Evolutionary conservation across 2,113 vertebrate species (phyloP).

Genomic region (Carollia perspicillata): DNA sequence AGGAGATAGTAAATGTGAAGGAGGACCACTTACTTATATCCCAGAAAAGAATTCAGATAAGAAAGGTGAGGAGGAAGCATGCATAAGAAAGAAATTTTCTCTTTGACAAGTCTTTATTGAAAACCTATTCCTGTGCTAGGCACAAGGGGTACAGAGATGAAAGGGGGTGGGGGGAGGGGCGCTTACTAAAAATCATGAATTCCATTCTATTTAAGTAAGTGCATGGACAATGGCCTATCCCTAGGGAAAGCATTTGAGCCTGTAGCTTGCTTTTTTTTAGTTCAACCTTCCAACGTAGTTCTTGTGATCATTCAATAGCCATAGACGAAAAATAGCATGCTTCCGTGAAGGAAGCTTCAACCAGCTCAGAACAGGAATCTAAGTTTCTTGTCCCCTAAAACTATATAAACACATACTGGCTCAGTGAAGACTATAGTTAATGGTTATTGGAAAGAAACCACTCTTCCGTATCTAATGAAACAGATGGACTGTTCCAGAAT

Average conservation of each 20-base stretch:
- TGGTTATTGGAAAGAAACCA: not conserved
- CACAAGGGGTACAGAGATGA: not conserved
- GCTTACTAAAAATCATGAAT: not conserved
- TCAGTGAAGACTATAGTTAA: not conserved
- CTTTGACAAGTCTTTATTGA: not conserved
- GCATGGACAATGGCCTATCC: not conserved
- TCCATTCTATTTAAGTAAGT: not conserved
- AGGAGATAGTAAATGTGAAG: not conserved
- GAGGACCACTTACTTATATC: not conserved
- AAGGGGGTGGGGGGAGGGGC: not conserved
- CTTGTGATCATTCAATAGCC: not conserved
- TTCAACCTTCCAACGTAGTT: not conserved
- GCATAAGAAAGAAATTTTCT: not conserved
- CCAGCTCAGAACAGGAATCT: not conserved
- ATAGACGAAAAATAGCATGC: not conserved
- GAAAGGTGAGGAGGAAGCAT: not conserved
- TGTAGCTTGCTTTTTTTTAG: conserved; percentile 1
- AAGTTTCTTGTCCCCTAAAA: not conserved
- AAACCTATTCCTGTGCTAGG: not conserved
- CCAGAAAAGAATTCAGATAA: not conserved
- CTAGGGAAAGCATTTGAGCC: not conserved
- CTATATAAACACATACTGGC: not conserved
- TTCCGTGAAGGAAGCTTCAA: not conserved
- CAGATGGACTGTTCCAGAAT: not conserved
- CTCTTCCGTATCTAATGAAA: not conserved